Evolutionary conservation across 2,888 invertebrate species (phyloP).

Genomic region (Physocephala rufipes): DNA sequence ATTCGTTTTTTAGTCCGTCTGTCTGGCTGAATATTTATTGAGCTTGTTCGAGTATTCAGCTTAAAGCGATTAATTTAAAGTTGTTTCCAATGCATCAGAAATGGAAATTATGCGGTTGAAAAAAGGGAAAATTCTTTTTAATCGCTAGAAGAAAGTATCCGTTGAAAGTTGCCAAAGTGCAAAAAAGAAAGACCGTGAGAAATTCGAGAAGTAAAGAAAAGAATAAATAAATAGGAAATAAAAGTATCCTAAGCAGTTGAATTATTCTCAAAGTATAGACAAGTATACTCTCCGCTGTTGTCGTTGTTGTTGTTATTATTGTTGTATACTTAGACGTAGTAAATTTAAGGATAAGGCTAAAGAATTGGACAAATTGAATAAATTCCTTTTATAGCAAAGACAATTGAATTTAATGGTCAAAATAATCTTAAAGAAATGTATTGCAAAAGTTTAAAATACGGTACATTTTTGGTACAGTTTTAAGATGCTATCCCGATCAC

Average conservation of each 20-base stretch:
- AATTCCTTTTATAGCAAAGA: no score
- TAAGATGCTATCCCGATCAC: no score
- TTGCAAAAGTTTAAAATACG: no score
- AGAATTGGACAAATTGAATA: no score
- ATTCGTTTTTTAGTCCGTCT: not conserved
- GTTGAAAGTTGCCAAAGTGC: not conserved
- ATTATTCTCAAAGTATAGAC: not conserved
- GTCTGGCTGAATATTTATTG: constrained; percentile 1
- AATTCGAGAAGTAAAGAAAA: not conserved
- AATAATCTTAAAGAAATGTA: no score
- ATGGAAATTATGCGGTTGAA: constrained; percentile 54
- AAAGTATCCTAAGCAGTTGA: not conserved
- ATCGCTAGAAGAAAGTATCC: no score
- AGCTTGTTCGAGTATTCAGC: constrained; percentile 16
- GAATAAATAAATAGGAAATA: no score
- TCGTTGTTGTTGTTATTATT: not conserved
- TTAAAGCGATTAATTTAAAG: constrained; percentile 57
- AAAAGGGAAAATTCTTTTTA: not conserved
- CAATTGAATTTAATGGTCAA: no score
- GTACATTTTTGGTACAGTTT: no score
- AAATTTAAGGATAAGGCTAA: no score
- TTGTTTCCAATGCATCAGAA: constrained; percentile 60
- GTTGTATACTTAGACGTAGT: no score
- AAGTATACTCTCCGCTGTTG: not conserved
- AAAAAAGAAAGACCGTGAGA: not conserved